These are phyloP conservation scores for Malurus elegans DNA, from an alignment of 2,113 vertebrate species.

Conservation along the genomic window DNA sequence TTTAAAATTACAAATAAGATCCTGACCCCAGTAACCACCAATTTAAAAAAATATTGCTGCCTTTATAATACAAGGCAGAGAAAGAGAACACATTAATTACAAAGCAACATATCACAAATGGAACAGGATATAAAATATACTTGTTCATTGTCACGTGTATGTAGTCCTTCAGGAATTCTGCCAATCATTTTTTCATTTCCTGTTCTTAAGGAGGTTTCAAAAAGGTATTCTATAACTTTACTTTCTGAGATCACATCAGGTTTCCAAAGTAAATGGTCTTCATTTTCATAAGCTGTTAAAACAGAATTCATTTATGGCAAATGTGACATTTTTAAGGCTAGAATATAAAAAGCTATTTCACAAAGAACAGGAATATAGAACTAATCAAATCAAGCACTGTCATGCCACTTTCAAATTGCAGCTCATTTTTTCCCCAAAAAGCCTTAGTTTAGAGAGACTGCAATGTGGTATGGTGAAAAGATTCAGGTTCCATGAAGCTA, in stretches of 20 bases:
- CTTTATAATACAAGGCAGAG: not conserved
- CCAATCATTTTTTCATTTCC: conserved; percentile 75
- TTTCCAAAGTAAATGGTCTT: conserved; percentile 92
- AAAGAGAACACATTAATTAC: not conserved
- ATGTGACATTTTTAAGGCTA: not conserved
- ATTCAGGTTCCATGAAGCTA: not conserved
- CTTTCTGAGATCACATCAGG: conserved; percentile 84
- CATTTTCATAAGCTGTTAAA: conserved; percentile 85
- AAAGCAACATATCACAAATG: not conserved
- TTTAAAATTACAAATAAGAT: not conserved
- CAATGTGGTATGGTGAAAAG: not conserved
- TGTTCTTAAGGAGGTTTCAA: conserved; percentile 80
- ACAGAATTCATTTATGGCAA: not conserved
- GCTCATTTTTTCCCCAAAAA: not conserved
- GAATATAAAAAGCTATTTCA: not conserved
- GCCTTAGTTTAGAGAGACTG: not conserved
- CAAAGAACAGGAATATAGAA: not conserved
- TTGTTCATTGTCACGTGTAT: conserved; percentile 90
- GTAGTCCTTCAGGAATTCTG: conserved; percentile 75
- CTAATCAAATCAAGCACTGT: not conserved
- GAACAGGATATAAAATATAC: conserved; percentile 63
- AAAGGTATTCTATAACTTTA: conserved; percentile 88
- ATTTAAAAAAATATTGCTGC: not conserved
- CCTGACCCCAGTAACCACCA: not conserved
- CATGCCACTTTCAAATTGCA: not conserved